phyloP scores from a whole-genome alignment of 2,113 vertebrate genomes.

The Myotis yumanensis region DNA sequence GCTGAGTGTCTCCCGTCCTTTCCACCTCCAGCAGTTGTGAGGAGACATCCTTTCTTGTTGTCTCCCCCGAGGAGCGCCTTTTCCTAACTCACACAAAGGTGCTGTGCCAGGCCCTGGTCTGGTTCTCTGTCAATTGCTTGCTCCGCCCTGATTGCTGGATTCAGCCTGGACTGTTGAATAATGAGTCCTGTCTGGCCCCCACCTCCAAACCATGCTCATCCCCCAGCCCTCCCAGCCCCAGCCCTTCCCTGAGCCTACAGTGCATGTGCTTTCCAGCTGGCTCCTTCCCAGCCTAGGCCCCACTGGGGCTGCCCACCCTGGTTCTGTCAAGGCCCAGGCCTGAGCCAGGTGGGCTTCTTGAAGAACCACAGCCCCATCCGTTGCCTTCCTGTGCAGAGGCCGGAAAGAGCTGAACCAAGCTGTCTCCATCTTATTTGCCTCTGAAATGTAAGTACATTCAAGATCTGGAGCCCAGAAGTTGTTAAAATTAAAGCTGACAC shows the following conservation, averaged over 20 bases:
- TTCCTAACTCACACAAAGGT: neutral
- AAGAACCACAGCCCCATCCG: neutral
- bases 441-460: neutral
- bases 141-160: neutral
- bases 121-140: neutral
- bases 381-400: neutral
- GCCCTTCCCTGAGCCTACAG: neutral
- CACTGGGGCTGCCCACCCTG: neutral
- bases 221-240: neutral
- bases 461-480: neutral
- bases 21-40: neutral
- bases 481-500: neutral
- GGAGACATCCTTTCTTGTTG: neutral
- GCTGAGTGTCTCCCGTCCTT: neutral
- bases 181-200: neutral
- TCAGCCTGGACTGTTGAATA: neutral
- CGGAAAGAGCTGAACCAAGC: neutral
- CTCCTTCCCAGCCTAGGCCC: neutral
- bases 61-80: neutral
- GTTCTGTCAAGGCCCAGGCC: neutral
- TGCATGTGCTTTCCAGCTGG: neutral
- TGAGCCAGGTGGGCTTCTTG: neutral
- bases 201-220: neutral
- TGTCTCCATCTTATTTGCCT: neutral
- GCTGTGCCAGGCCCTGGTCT: neutral